phyloP scores from a whole-genome alignment of 2,888 invertebrate genomes.

The Drosophila parthenogenetica region DNA sequence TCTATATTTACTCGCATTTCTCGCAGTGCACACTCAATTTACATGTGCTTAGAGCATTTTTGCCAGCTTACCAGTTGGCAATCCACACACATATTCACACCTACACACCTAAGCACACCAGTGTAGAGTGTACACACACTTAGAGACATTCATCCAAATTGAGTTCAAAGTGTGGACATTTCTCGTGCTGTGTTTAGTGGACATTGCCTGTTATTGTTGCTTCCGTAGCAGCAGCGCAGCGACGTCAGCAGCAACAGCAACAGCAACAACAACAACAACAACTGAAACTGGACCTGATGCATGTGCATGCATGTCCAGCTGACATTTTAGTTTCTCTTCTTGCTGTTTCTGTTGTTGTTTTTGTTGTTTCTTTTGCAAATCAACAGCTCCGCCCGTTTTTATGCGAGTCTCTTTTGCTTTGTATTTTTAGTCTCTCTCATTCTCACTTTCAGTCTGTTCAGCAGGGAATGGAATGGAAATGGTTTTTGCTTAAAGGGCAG shows the following conservation, averaged over 20 bases:
- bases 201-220: constrained; percentile 68
- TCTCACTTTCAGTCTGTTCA: constrained; percentile 41
- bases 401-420: constrained; percentile 35
- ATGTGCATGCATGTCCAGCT: constrained; percentile 69
- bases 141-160: constrained; percentile 43
- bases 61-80: constrained; percentile 49
- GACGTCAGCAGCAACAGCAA: constrained; percentile 25
- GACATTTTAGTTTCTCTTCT: constrained; percentile 54
- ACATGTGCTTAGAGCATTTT: constrained; percentile 49
- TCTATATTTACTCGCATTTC: constrained; percentile 14
- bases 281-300: constrained; percentile 41
- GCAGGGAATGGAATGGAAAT: neutral
- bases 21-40: constrained; percentile 63
- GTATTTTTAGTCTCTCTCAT: constrained; percentile 27
- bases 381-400: constrained; percentile 64
- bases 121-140: constrained; percentile 2
- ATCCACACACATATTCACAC: constrained; percentile 38
- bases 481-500: neutral
- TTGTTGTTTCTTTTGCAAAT: constrained; percentile 38
- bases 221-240: constrained; percentile 65
- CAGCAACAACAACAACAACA: constrained; percentile 24
- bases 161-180: constrained; percentile 71
- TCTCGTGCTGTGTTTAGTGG: constrained; percentile 56
- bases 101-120: constrained; percentile 15
- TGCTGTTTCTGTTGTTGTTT: too few species aligned